Evolutionary conservation across 2,113 vertebrate genomes (phyloP), one percentile per base, ranked within the genome.

Genomic region (Amia ocellicauda): DNA sequence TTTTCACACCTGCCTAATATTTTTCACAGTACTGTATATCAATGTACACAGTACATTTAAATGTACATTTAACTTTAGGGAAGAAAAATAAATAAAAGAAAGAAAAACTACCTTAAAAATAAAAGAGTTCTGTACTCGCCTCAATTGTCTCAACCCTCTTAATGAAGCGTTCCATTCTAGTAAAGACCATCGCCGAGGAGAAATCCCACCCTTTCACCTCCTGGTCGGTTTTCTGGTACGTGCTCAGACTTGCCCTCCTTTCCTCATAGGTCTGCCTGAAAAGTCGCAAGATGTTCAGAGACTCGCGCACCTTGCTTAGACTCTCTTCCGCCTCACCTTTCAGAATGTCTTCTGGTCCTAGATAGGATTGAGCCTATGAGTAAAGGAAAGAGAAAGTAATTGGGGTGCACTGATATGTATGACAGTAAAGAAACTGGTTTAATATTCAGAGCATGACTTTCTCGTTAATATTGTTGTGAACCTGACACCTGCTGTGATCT

Each of bases 301-400:
- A 84, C 0, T 69, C 80, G 5, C 85, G 84, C 40, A 97, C 87
- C 69, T 85, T 94, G 47, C 68, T 63, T 70, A 93, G 79, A 73
- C 88, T 90, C 67, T 97, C 95, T 13, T 85, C 81, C 10, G 80
- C 17, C 24, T 99, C 97, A 17, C 84, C 91, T 78, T 81, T 94
- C 76, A 99, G 79, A 23, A 99, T 63, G 8, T 98, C 94, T 26
- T 94, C 94, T 22, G 91, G 87, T 66, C 63, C 84, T 4, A 99
- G 77, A 71, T 89, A 94, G 19, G 23, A 5, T 22, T 64, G 71
- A 0, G 94, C 92, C 96, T 99, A 57, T 24, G 43, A 68, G 3
- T 7, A 36, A 4, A 36, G 10, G 31, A 10, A 36, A 36, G 10
- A 36, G 31, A 10, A 36, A 36, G 10, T 36, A 36, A 7, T 7